phyloP scores from a whole-genome alignment of 1,140 invertebrate species.

The Lordiphosa collinella region DNA sequence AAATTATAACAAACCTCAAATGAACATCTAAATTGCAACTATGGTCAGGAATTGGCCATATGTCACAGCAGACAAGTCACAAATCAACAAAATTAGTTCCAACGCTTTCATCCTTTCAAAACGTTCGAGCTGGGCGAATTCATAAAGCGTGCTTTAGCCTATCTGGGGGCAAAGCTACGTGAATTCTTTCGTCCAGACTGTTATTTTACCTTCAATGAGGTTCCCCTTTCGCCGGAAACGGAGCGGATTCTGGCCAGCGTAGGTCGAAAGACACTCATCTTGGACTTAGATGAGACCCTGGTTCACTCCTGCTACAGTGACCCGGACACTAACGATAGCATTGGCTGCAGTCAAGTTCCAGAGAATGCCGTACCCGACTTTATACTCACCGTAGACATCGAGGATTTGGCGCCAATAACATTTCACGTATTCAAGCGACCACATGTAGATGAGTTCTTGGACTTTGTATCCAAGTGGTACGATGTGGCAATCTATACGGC shows the following conservation, averaged over 20 bases:
- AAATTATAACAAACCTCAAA: no score
- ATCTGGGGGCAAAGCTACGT: not conserved
- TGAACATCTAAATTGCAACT: no score
- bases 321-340: slow-evolving; percentile 25
- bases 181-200: not conserved
- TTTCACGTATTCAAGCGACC: slow-evolving; percentile 56
- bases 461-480: slow-evolving; percentile 48
- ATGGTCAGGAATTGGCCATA: no score
- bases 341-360: slow-evolving; percentile 38
- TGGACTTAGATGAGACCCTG: slow-evolving; percentile 60
- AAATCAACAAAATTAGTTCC: no score
- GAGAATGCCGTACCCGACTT: slow-evolving; percentile 33
- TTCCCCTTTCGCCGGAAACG: slow-evolving; percentile 8
- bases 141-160: slow-evolving; percentile 1
- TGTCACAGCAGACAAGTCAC: no score
- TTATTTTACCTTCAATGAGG: slow-evolving; percentile 17
- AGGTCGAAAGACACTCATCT: slow-evolving; percentile 32
- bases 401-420: not conserved
- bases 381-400: slow-evolving; percentile 12
- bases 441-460: slow-evolving; percentile 45
- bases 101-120: no score
- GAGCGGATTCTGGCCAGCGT: not conserved
- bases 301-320: slow-evolving; percentile 59
- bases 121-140: slow-evolving; percentile 12
- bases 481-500: slow-evolving; percentile 59